Conservation (phyloP, 1,140 invertebrate species). For the Portunus trituberculatus region DNA sequence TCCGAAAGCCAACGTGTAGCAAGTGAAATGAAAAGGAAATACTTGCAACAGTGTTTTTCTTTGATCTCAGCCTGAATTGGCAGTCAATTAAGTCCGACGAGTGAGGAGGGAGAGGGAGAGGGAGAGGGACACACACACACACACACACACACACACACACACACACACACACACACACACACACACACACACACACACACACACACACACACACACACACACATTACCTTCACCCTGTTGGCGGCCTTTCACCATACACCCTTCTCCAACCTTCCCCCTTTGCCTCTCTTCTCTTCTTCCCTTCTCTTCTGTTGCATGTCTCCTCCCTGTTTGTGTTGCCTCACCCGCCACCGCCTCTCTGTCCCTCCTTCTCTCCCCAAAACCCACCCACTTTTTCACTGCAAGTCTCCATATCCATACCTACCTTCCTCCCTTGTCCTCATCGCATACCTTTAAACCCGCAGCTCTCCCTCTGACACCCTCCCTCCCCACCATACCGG, state of each 20-base stretch:
- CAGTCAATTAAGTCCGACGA: constrained; percentile 54
- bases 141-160: not conserved
- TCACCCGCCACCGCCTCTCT: not conserved
- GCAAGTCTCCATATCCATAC: too few relatives aligned
- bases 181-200: too few relatives aligned
- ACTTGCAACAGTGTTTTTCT: constrained; percentile 58
- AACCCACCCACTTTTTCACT: too few relatives aligned
- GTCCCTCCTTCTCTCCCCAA: not conserved
- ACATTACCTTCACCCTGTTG: not conserved
- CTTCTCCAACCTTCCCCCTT: not conserved
- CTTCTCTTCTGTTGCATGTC: too few relatives aligned
- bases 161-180: not conserved
- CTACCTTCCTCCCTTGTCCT: too few relatives aligned
- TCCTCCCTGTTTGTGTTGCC: too few relatives aligned
- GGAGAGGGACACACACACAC: not conserved
- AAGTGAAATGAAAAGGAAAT: constrained; percentile 53
- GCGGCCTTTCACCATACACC: not conserved
- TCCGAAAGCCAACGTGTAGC: constrained; percentile 34
- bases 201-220: too few relatives aligned
- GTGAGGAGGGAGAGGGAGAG: not conserved
- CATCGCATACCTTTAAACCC: too few relatives aligned
- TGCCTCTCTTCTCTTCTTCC: not conserved
- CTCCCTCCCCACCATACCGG: too few relatives aligned
- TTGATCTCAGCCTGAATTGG: constrained; percentile 49
- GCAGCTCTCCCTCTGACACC: too few relatives aligned